Conservation (phyloP, 1,140 invertebrate species). For the Nomia melanderi region DNA sequence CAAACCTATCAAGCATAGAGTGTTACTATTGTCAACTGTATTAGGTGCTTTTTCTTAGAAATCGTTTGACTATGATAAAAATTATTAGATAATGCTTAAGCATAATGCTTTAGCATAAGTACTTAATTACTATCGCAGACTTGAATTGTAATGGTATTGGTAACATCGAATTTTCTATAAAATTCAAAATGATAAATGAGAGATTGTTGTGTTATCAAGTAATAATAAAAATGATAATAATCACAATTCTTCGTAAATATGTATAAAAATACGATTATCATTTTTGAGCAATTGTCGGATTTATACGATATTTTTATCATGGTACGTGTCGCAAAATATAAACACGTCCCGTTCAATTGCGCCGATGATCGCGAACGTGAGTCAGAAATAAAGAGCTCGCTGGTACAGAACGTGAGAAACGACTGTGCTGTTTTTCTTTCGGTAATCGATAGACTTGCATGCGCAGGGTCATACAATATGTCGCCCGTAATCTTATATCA, state of each 20-base stretch:
- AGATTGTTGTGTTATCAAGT: background rate
- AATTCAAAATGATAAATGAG: background rate
- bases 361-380: background rate
- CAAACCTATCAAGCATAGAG: too few species aligned
- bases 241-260: background rate
- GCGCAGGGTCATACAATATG: constrained; percentile 1
- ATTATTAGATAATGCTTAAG: too few species aligned
- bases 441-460: constrained; percentile 17
- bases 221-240: too few species aligned
- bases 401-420: constrained; percentile 2
- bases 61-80: background rate
- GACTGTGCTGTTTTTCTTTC: background rate
- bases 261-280: background rate
- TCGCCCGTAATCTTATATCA: constrained; percentile 17
- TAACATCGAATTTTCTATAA: background rate
- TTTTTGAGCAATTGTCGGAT: background rate
- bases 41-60: background rate
- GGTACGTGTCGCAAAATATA: background rate
- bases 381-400: background rate
- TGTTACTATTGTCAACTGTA: background rate
- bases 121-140: too few species aligned
- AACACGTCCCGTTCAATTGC: background rate
- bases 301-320: background rate
- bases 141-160: background rate
- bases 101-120: too few species aligned